phyloP scores from a whole-genome alignment of 2,888 invertebrate species.

The Allophyes oxyacanthae region DNA sequence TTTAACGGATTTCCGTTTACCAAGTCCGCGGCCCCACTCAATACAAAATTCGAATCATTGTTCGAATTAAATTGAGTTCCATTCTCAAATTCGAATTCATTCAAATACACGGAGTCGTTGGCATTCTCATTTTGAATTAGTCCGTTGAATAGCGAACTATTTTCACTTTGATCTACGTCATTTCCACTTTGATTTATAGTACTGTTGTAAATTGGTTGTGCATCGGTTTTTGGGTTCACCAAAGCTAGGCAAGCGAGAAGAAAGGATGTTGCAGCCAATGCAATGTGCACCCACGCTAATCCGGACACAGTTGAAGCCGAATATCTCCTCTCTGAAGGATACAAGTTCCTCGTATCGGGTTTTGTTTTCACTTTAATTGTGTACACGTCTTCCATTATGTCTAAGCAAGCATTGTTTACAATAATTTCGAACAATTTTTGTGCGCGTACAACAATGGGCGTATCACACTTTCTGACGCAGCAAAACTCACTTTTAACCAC shows the following conservation, averaged over 20 bases:
- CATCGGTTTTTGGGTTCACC: conserved; percentile 70
- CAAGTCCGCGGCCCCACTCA: conserved; percentile 22
- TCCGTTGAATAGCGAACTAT: conserved; percentile 27
- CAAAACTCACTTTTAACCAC: conserved; percentile 25
- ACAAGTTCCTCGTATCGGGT: conserved; percentile 88
- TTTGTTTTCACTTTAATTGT: conserved; percentile 91
- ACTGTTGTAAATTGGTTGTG: conserved; percentile 36
- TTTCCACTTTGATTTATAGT: conserved; percentile 16
- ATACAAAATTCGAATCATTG: conserved; percentile 45
- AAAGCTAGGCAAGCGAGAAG: conserved; percentile 88
- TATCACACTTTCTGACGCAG: conserved; percentile 9
- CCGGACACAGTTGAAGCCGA: conserved; percentile 92
- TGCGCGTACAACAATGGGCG: conserved; percentile 38
- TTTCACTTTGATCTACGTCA: conserved; percentile 30
- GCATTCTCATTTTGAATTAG: conserved; percentile 38
- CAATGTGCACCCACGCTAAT: conserved; percentile 90
- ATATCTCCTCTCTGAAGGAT: conserved; percentile 91
- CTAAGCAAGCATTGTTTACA: conserved; percentile 61
- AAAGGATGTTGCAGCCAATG: conserved; percentile 89
- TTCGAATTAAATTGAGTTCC: conserved; percentile 43
- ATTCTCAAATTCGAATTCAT: conserved; percentile 40
- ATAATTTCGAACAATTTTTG: conserved; percentile 43
- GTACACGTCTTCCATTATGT: conserved; percentile 91
- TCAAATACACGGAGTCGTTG: conserved; percentile 21
- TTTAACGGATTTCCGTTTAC: conserved; percentile 35